A percentile compares a stretch with the other conserved stretches of the same genome.
phyloP scores from a whole-genome alignment of 1,140 invertebrate species.

The Aphidius ervi region DNA sequence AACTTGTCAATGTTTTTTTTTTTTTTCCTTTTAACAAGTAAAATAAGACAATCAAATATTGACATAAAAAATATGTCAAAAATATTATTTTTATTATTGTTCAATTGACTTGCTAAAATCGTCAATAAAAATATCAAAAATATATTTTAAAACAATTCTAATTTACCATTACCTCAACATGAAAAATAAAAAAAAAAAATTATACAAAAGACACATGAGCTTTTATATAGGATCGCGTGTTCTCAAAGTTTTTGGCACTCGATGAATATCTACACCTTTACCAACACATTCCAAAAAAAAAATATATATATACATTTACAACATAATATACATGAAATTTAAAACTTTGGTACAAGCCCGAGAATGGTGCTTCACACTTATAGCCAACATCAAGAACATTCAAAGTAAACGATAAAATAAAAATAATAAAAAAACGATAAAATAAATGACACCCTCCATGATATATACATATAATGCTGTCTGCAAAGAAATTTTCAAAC shows the following conservation, averaged over 20 bases:
- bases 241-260: slow-evolving; percentile 5
- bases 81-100: too few relatives aligned
- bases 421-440: too few relatives aligned
- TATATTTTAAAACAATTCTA: too few relatives aligned
- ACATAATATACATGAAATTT: not conserved
- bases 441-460: not conserved
- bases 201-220: not conserved
- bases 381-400: not conserved
- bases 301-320: not conserved
- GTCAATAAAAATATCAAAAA: too few relatives aligned
- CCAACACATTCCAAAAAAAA: not conserved
- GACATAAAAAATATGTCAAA: too few relatives aligned
- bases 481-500: not conserved
- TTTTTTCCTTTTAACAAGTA: too few relatives aligned
- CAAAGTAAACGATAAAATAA: too few relatives aligned
- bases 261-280: slow-evolving; percentile 3
- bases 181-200: too few relatives aligned
- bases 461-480: not conserved
- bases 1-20: too few relatives aligned
- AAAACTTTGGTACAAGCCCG: slow-evolving; percentile 17
- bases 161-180: too few relatives aligned
- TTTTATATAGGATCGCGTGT: slow-evolving; percentile 14
- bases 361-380: slow-evolving; percentile 4
- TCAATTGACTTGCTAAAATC: too few relatives aligned
- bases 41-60: too few relatives aligned